phyloP scores from a whole-genome alignment of 2,888 invertebrate species.

The Agrotis segetum region DNA sequence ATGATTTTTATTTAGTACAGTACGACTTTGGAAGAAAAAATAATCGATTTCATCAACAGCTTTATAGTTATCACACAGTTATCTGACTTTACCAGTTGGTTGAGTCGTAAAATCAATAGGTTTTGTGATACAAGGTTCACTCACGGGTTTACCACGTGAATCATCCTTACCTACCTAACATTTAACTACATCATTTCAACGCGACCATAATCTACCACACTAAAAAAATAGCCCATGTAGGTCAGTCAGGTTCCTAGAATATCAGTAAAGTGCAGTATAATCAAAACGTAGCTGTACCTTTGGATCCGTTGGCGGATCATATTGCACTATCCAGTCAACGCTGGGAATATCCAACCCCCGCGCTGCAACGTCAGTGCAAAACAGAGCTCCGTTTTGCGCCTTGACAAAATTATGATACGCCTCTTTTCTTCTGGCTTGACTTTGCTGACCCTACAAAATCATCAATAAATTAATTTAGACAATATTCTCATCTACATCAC shows the following conservation, averaged over 20 bases:
- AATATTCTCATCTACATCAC: background rate
- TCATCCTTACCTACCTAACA: too few species aligned
- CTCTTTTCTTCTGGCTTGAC: slow-evolving; percentile 98
- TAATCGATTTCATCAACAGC: background rate
- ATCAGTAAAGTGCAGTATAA: background rate
- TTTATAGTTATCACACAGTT: background rate
- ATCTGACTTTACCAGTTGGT: too few species aligned
- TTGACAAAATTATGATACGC: slow-evolving; percentile 99
- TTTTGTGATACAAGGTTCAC: background rate
- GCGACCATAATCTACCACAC: background rate
- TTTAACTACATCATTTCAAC: background rate
- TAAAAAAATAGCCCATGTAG: background rate
- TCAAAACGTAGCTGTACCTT: slow-evolving; percentile 93
- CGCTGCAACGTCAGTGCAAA: slow-evolving; percentile 99
- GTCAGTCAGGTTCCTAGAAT: background rate
- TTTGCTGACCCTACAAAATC: slow-evolving; percentile 95
- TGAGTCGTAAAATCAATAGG: background rate
- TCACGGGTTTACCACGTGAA: too few species aligned
- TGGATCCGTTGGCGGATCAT: slow-evolving; percentile 99
- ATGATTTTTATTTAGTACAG: too few species aligned
- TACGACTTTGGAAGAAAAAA: too few species aligned
- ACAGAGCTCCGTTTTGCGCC: slow-evolving; percentile 96
- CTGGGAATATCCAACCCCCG: slow-evolving; percentile 98
- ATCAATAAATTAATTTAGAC: background rate
- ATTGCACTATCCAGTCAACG: slow-evolving; percentile 99